phyloP scores from a whole-genome alignment of 2,113 vertebrate genomes.

The Rhizomys pruinosus region DNA sequence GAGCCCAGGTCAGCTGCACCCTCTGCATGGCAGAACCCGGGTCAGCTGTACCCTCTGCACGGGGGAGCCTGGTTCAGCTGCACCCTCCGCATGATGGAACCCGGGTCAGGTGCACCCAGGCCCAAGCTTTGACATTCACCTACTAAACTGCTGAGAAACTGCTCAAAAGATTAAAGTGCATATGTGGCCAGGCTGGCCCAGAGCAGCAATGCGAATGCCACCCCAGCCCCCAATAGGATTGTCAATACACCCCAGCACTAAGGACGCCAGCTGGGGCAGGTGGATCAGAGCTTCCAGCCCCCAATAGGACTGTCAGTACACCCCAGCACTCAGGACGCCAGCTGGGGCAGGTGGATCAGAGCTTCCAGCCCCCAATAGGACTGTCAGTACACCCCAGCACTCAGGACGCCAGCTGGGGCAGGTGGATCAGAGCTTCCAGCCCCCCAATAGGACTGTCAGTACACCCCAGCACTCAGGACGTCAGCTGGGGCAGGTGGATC shows the following conservation, averaged over 20 bases:
- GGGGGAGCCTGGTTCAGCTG: too few species aligned
- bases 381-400: neutral
- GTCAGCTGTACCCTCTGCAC: too few species aligned
- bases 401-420: neutral
- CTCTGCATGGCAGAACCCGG: neutral
- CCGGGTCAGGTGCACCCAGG: neutral
- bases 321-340: neutral
- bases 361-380: too few species aligned
- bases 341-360: neutral
- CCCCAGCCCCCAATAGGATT: too few species aligned
- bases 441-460: rapidly evolving
- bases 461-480: neutral
- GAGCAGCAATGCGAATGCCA: too few species aligned
- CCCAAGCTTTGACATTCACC: neutral
- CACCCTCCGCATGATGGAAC: too few species aligned
- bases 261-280: neutral
- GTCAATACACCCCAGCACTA: neutral
- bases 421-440: too few species aligned
- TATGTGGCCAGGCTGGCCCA: rapidly evolving
- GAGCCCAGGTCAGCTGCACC: neutral
- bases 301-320: rapidly evolving
- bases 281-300: neutral
- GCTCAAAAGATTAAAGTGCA: too few species aligned
- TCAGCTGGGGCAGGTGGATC: neutral
- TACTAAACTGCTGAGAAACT: neutral